A percentile compares a stretch with the other conserved stretches of the same genome.
Evolutionary conservation across 2,888 invertebrate species (phyloP).

Genomic region (Ametastegia equiseti): DNA sequence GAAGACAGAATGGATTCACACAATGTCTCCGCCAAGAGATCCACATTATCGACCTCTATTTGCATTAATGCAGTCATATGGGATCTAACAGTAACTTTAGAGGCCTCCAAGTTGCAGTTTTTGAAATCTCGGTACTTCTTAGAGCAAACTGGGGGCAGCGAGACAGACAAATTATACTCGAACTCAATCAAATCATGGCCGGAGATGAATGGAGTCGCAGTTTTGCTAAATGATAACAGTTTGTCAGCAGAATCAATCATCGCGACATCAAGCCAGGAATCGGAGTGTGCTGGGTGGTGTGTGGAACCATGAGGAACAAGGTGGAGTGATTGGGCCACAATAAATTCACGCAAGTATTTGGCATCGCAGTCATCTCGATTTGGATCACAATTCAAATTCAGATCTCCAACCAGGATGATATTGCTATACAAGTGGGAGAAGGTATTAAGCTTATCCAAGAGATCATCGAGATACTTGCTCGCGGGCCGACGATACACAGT

Average conservation of each 20-base stretch:
- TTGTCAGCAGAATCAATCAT: not conserved
- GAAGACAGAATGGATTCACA: not conserved
- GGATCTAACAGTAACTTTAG: not conserved
- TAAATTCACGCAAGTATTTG: not conserved
- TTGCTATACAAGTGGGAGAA: constrained; percentile 8
- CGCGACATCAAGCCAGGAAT: not conserved
- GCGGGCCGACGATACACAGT: constrained; percentile 25
- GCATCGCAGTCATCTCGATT: not conserved
- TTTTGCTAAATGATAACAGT: not conserved
- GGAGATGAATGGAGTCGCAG: not conserved
- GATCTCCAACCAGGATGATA: constrained; percentile 12
- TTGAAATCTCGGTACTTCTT: not conserved
- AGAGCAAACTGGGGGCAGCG: not conserved
- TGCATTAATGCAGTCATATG: not conserved
- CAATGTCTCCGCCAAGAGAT: not conserved
- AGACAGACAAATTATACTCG: not conserved
- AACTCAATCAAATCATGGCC: constrained; percentile 28
- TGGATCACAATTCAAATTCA: constrained; percentile 35
- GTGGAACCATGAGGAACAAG: not conserved
- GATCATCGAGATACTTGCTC: not conserved
- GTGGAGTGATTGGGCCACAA: not conserved
- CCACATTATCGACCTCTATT: not conserved
- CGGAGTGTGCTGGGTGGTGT: not conserved
- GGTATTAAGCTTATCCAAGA: not conserved
- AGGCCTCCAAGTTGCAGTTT: not conserved